Percentiles rank a stretch among this genome's conserved stretches.
Conservation (phyloP, 2,888 invertebrate genomes). For the Orthosia gracilis region DNA sequence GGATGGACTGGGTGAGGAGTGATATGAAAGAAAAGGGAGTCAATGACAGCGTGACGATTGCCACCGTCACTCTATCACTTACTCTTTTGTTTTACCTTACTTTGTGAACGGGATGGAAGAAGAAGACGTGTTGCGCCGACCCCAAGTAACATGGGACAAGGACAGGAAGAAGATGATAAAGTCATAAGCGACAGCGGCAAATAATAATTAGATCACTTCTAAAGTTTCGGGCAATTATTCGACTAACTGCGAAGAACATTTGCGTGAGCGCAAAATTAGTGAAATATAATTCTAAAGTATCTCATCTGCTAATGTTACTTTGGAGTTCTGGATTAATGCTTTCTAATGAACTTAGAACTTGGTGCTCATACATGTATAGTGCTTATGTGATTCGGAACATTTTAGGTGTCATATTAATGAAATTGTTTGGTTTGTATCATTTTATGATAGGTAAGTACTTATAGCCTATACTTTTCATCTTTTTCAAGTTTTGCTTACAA, state of each 20-base stretch:
- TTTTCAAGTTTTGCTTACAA: too few species aligned
- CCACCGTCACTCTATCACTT: too few species aligned
- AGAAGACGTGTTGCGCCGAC: too few species aligned
- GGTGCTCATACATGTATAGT: not conserved
- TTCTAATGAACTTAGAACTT: slow-evolving; percentile 8
- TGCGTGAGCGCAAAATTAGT: slow-evolving; percentile 35
- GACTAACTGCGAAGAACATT: slow-evolving; percentile 45
- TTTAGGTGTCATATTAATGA: not conserved
- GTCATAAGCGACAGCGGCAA: slow-evolving; percentile 51
- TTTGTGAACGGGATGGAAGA: too few species aligned
- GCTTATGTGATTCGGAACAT: not conserved
- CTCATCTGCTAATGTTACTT: slow-evolving; percentile 24
- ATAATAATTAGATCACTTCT: slow-evolving; percentile 40
- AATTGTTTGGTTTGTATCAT: too few species aligned
- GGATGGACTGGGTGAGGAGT: too few species aligned
- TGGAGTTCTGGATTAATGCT: slow-evolving; percentile 4
- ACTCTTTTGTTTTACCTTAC: too few species aligned
- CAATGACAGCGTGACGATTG: too few species aligned
- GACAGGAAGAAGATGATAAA: too few species aligned
- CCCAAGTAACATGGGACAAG: too few species aligned
- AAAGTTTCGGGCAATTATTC: slow-evolving; percentile 36
- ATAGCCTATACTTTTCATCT: not conserved
- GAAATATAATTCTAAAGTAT: slow-evolving; percentile 45
- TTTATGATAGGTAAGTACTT: not conserved
- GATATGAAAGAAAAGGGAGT: too few species aligned